Base-by-base conservation (phyloP, 2,113 vertebrate genomes). In the Megalops atlanticus region DNA sequence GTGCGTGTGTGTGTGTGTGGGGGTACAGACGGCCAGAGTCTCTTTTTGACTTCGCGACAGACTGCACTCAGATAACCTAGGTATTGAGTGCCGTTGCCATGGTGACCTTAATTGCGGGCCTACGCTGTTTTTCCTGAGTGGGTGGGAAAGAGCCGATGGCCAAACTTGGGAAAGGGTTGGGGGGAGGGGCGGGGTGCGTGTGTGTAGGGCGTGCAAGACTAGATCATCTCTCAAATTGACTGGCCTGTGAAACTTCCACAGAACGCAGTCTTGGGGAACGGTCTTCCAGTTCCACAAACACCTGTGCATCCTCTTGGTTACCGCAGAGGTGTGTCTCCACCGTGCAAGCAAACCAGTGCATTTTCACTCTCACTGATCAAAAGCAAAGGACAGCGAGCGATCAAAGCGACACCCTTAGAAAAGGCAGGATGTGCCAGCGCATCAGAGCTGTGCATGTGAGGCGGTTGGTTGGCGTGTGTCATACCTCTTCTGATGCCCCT, bases 11-110 rank as follows among this genome's bases (percentile, higher is more conserved):
- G 76, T 47, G 36, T 78, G 52, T 83, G 70, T 68, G 39, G 80
- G 68, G 82, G 83, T 81, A 83, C 83, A 86, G 85, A 88, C 81
- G 80, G 33, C 82, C 69, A 81, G 38, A 69, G 40, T 85, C 84
- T 86, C 74, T 82, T 69, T 87, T 76, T 88, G 81, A 86, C 76
- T 85, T 0, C 16, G 80, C 39, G 80, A 83, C 45, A 85, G 41
- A 79, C 77, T 74, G 43, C 82, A 86, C 49, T 82, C 54, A 84
- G 35, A 79, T 74, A 82, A 76, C 38, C 31, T 76, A 36, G 31
- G 36, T 58, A 77, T 40, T 73, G 40, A 79, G 52, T 54, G 38
- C 71, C 64, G 84, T 87, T 86, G 85, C 86, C 82, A 82, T 85
- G 87, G 83, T 12, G 84, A 84, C 88, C 85, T 16, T 83, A 27